phyloP scores from a whole-genome alignment of 2,797 vertebrate species.

The Numenius phaeopus region DNA sequence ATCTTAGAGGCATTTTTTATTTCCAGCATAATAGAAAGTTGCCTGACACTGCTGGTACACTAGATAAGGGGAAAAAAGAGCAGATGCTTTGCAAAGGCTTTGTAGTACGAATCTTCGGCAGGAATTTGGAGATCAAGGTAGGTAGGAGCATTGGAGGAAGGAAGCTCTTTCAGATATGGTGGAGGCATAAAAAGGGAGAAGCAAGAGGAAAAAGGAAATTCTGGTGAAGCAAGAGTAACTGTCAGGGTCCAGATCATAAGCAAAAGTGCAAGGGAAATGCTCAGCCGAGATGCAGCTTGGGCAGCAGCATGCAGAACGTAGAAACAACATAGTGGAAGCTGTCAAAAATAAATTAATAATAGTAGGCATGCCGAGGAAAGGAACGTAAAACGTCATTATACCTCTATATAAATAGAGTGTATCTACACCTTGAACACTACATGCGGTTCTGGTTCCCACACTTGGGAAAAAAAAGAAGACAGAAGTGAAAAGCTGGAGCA shows the following conservation, averaged over 20 bases:
- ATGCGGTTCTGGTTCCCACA: not conserved
- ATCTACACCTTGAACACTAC: not conserved
- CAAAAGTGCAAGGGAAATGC: not conserved
- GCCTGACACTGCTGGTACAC: constrained; percentile 44
- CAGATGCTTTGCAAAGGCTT: constrained; percentile 60
- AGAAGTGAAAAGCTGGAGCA: not conserved
- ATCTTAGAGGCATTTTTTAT: constrained; percentile 54
- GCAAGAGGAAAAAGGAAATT: constrained; percentile 26
- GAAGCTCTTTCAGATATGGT: constrained; percentile 12
- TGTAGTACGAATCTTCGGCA: not conserved
- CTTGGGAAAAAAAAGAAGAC: not conserved
- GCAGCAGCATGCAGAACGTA: not conserved
- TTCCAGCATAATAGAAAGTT: constrained; percentile 60
- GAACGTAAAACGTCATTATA: not conserved
- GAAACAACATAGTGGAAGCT: not conserved
- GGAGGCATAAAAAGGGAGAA: not conserved
- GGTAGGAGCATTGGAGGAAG: not conserved
- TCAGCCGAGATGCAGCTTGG: not conserved
- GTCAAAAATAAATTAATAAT: constrained; percentile 9
- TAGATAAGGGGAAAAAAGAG: constrained; percentile 27
- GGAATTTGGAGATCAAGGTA: constrained; percentile 64
- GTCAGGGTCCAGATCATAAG: not conserved
- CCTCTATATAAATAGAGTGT: not conserved
- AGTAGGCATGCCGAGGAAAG: not conserved
- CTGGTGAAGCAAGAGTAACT: not conserved